Base-by-base conservation (phyloP, 2,113 vertebrate species). In the Macquaria ambigua region DNA sequence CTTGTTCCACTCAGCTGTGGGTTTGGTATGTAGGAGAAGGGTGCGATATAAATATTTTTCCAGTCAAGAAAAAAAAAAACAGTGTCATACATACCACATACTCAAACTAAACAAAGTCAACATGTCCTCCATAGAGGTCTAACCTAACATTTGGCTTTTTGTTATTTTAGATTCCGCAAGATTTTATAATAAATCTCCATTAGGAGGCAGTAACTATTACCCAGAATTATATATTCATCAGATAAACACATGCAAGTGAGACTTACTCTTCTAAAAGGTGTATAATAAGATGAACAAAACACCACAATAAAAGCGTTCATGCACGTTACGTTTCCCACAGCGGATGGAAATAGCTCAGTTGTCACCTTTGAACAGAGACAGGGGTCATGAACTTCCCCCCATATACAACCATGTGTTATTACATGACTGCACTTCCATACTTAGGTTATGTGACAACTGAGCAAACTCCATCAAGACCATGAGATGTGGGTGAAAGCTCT, bases 1-100 rank as follows among this genome's bases (percentile, higher is more conserved):
- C 61, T 77, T 70, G 74, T 91, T 89, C 84, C 89, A 82, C 56
- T 87, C 71, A 77, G 87, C 69, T 76, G 83, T 66, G 74, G 86
- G 74, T 66, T 90, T 43, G 58, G 20, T 20, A 31, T 14, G 86
- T 88, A 50, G 86, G 81, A 76, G 86, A 86, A 75, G 70, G 50
- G 69, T 69, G 58, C 3, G 5, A 76, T 15, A 56, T 37, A 63
- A 69, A 43, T 37, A 41, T 34, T 76, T 85, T 90, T 88, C 81
- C 86, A 90, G 53, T 76, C 6, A n/a, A 74, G 34, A 68, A 50
- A 71, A 28, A 66, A 66, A 46, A 18, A 75, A 37, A 52, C n/a
- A 8, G 68, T 23, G 59, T 74, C 76, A 53, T 23, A 9, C 9
- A 61, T 23, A 72, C 70, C 59, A 74, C 58, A 62, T 7, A 48